Conservation (phyloP, 2,113 vertebrate genomes). For the Paradoxurus hermaphroditus region DNA sequence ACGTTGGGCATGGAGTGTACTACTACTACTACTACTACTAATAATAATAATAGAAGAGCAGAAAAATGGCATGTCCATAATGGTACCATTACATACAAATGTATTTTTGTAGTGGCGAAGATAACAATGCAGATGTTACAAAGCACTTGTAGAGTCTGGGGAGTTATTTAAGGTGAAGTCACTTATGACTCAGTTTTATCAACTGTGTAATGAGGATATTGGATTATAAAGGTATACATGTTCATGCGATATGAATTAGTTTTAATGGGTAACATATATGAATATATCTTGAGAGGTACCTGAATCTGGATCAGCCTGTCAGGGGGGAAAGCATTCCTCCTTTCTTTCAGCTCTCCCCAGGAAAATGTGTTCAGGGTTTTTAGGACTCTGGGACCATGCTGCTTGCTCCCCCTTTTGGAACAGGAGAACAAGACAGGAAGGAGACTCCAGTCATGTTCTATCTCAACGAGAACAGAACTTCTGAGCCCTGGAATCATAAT, state of each 20-base stretch:
- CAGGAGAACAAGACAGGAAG: not conserved
- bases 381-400: not conserved
- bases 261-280: not conserved
- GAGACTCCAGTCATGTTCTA: not conserved
- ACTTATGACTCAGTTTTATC: not conserved
- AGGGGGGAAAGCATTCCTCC: not conserved
- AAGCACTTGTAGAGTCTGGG: not conserved
- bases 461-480: not conserved
- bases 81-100: not conserved
- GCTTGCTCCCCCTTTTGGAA: conserved; percentile 18
- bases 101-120: not conserved
- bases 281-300: not conserved
- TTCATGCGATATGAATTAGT: not conserved
- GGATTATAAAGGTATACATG: not conserved
- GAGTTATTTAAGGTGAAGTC: not conserved
- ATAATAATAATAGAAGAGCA: not conserved
- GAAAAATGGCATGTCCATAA: not conserved
- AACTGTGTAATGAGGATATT: not conserved
- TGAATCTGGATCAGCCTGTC: not conserved
- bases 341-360: not conserved
- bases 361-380: not conserved
- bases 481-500: not conserved
- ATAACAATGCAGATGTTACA: not conserved
- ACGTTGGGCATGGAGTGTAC: no score
- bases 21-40: not conserved